Evolutionary conservation across 2,888 invertebrate species (phyloP), one percentile per base, ranked within the genome.

Genomic region (Apoda limacodes): DNA sequence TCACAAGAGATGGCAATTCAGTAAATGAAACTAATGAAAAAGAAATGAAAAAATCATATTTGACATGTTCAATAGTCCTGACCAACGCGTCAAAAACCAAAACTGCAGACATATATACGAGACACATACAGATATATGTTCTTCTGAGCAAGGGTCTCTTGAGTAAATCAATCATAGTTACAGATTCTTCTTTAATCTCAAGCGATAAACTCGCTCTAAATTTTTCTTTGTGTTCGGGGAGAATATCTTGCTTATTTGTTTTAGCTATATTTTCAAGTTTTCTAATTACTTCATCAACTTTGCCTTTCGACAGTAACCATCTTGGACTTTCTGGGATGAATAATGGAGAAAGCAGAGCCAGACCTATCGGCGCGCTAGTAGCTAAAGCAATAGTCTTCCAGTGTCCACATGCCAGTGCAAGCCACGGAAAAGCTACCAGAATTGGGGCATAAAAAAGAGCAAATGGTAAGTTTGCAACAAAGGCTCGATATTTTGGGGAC

Each of bases 281-380:
- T 0, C 51, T 36, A 1, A 69, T 35, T 2, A 70, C 58, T 3
- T 70, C 63, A 13, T 71, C 55, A 2, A 64, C 37, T 10, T 60
- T 51, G 4, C 64, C 67, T 34, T 60, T 66, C 7, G 63, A 59
- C 2, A 72, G 34, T 5, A 70, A 38, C 72, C 72, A 74, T 28
- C 64, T 55, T 9, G 74, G 65, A 36, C 74, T 74, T 40, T 74
- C 74, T 2, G 70, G 69, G 15, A 71, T 46, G 11, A 69, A 27
- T 9, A 65, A 49, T 5, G 62, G 65, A 7, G 66, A 49, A 3
- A 70, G 19, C 19, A 72, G 6, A 3, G 61, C 42, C 5, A 66
- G 31, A 1, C 43, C 54, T 51, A 72, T 48, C 1, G 71, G 70
- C 10, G 62, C 34, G 35, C 68, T 69, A 3, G 64, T 70, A 2